Base-by-base conservation (phyloP, 2,113 vertebrate genomes). In the Cardinalis cardinalis region DNA sequence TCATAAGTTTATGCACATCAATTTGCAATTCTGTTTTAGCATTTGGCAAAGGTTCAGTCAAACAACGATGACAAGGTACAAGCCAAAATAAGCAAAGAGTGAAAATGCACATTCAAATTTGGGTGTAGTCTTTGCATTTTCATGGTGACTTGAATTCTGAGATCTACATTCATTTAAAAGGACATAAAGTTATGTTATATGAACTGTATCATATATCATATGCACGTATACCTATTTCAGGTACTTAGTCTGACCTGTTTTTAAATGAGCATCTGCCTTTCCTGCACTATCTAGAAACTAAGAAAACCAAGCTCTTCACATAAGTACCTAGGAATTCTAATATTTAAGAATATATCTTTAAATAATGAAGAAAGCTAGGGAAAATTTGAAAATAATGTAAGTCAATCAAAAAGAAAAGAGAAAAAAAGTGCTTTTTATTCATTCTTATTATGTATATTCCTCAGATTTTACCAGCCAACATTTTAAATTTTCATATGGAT, bases 1-100 rank as follows among this genome's bases (percentile, higher is more conserved):
- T 91, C 1, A 6, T 41, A 28, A 26, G 4, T 79, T 85, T 61
- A 15, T 0, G 1, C 1, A 0, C 23, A 44, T 53, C 16, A 24
- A 3, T 48, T 53, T 83, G 20, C 63, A 68, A 56, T 25, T 41
- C 31, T 53, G 10, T 49, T 52, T 68, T 65, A 68, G 20, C 14
- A 44, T 78, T 68, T 71, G 1, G 0, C 6, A 76, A 63, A 28
- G 12, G 5, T 59, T 87, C 21, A 14, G 16, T 79, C 31, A 52
- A 31, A 34, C 26, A 34, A 23, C 6, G 14, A 20, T 63, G 24
- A 26, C 13, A 68, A 72, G 15, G 5, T 29, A 12, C 19, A 60
- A 60, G 8, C 26, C 49, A 32, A 73, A 81, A 84, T 34, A 60
- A 69, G 12, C 10, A 34, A 59, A 60, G 24, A 52, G 17, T 36